Evolutionary conservation across 2,888 invertebrate species (phyloP), one percentile per base, ranked within the genome.

Genomic region (Tribolium freemani): DNA sequence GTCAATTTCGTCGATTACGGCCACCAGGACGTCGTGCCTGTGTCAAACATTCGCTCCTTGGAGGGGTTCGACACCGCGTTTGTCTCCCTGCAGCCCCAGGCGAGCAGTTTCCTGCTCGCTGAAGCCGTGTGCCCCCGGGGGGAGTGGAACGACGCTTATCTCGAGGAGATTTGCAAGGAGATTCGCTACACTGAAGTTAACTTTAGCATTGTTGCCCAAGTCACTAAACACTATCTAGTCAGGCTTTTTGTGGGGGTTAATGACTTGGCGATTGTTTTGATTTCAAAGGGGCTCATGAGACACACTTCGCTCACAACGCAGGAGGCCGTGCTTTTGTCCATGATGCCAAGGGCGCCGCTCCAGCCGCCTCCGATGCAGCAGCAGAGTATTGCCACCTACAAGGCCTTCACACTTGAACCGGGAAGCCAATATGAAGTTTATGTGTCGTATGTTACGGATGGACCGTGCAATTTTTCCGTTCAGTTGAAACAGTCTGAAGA

Each of bases 401-500:
- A 90, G 79, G 89, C 89, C 51, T 84, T 87, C 74, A 85, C 89
- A 10, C 78, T 91, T 30, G 88, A 88, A 20, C 85, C 89, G 1
- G 89, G 89, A 60, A 88, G 89, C 0, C 88, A 89, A 74, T 92
- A 94, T 79, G 89, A 91, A 78, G 93, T 94, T 0, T 91, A 90
- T 82, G 90, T 95, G 1, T 94, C 94, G 13, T 93, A 89, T 84
- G 92, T 94, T 11, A 93, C 94, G 79, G 94, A 95, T 81, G 95
- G 95, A 0, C 94, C 94, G 3, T 90, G 91, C 74, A 87, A 92
- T 67, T 95, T 95, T 87, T 93, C 93, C 26, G 90, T 94, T 4
- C 94, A 95, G 80, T 84, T 94, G 21, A 89, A 90, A 78, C 88
- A 88, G 54, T 90, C 90, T 77, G 90, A 90, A 75, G 88, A 88